A percentile compares a stretch with the other conserved stretches of the same genome.
Conservation (phyloP, 2,113 vertebrate genomes). For the Lophius piscatorius region DNA sequence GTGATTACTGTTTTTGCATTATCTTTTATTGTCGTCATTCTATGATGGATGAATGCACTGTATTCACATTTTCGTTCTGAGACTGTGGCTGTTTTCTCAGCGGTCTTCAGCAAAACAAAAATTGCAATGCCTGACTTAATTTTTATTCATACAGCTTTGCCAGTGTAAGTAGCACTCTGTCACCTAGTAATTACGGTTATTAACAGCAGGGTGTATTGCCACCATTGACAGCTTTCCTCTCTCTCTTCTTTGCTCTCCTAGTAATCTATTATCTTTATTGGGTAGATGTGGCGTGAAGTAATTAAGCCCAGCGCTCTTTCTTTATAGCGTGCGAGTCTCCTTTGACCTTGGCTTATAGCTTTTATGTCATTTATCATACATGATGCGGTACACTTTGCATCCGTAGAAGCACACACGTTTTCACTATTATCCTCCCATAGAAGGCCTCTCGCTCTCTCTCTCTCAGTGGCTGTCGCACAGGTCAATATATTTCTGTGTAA, state of each 20-base stretch:
- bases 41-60: too few relatives aligned
- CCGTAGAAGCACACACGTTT: background rate
- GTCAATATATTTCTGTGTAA: slow-evolving; percentile 14
- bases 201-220: slow-evolving; percentile 18
- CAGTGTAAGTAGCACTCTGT: slow-evolving; percentile 25
- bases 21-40: too few relatives aligned
- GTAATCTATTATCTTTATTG: slow-evolving; percentile 51
- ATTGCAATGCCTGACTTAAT: slow-evolving; percentile 2
- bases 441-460: too few relatives aligned
- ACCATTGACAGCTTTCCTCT: slow-evolving; percentile 21
- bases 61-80: slow-evolving; percentile 8
- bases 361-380: slow-evolving; percentile 34
- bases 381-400: slow-evolving; percentile 30
- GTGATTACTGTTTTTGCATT: too few relatives aligned
- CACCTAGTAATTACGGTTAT: slow-evolving; percentile 45
- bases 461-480: slow-evolving; percentile 15
- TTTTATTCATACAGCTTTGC: background rate
- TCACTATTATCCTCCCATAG: background rate
- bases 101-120: background rate
- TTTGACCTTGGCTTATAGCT: slow-evolving; percentile 52
- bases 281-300: slow-evolving; percentile 50
- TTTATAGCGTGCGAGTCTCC: slow-evolving; percentile 35
- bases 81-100: slow-evolving; percentile 15
- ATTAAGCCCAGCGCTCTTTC: slow-evolving; percentile 52
- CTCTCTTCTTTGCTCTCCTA: background rate